phyloP scores from a whole-genome alignment of 1,140 invertebrate genomes.

The Danaus plexippus region DNA sequence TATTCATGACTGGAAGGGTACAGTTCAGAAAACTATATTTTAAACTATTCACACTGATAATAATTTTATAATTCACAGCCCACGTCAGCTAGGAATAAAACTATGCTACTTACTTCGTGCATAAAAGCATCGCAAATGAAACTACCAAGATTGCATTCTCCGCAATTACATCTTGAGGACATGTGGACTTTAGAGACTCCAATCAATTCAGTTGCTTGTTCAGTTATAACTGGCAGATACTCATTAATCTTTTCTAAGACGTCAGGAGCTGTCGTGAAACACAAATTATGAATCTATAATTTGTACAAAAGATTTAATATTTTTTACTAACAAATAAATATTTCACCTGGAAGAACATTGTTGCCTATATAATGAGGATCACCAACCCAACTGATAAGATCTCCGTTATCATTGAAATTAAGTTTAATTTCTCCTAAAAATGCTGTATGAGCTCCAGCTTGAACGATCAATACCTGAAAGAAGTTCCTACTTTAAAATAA shows the following conservation, averaged over 20 bases:
- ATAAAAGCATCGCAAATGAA: constrained; percentile 83
- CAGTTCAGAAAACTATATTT: no score
- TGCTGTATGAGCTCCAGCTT: constrained; percentile 78
- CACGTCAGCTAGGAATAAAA: no score
- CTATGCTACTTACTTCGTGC: constrained; percentile 66
- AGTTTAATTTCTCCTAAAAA: constrained; percentile 84
- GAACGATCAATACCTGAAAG: constrained; percentile 77
- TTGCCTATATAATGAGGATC: constrained; percentile 81
- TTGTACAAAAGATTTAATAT: constrained; percentile 38
- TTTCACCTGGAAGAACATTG: constrained; percentile 75
- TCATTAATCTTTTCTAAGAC: constrained; percentile 72
- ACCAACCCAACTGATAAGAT: constrained; percentile 78
- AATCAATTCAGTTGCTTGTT: constrained; percentile 67
- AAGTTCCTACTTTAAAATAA: background rate
- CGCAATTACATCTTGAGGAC: constrained; percentile 70
- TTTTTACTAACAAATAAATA: background rate
- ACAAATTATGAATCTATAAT: no score
- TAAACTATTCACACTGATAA: no score
- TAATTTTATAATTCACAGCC: no score
- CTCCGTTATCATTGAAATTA: constrained; percentile 79
- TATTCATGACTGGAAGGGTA: no score
- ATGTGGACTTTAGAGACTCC: constrained; percentile 74
- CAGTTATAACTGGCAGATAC: constrained; percentile 75
- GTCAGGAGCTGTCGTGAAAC: constrained; percentile 26
- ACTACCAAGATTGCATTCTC: constrained; percentile 84